phyloP scores from a whole-genome alignment of 2,888 invertebrate genomes.

The Encarsia formosa region DNA sequence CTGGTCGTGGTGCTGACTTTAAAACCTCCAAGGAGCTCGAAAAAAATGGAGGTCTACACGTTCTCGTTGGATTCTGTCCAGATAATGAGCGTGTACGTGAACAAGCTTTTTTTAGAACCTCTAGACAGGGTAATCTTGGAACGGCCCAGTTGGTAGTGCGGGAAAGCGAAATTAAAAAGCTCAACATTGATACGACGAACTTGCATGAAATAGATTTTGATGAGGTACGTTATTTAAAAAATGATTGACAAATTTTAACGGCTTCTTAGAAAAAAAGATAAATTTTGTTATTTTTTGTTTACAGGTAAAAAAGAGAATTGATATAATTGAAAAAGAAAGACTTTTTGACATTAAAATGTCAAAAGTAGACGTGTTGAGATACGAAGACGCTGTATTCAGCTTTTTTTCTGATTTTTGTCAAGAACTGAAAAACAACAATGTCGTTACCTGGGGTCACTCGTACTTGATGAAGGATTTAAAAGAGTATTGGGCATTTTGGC shows the following conservation, averaged over 20 bases:
- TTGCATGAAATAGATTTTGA: conserved; percentile 18
- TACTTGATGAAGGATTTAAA: conserved; percentile 25
- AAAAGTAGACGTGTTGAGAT: conserved; percentile 22
- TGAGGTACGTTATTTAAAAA: conserved; percentile 8
- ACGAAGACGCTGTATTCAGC: conserved; percentile 21
- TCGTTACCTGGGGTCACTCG: conserved; percentile 26
- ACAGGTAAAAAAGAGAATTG: conserved; percentile 22
- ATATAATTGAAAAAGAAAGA: conserved; percentile 17
- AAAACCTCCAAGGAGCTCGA: conserved; percentile 22
- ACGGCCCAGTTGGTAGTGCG: conserved; percentile 19
- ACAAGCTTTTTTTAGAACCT: conserved; percentile 23
- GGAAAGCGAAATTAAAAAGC: conserved; percentile 17
- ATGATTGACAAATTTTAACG: too few species aligned
- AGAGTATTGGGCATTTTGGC: conserved; percentile 25
- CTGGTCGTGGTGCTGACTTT: conserved; percentile 26
- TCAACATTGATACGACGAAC: conserved; percentile 14
- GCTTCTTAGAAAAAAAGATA: too few species aligned
- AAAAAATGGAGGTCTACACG: conserved; percentile 20
- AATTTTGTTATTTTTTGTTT: not conserved
- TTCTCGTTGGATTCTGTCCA: conserved; percentile 24
- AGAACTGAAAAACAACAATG: conserved; percentile 25
- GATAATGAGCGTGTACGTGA: conserved; percentile 25
- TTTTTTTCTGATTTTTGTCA: conserved; percentile 24
- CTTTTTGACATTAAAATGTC: conserved; percentile 20
- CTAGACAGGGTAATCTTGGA: conserved; percentile 21